These are phyloP conservation scores for Rhagologus leucostigma DNA, from an alignment of 2,113 vertebrate species.

Conservation along the genomic window DNA sequence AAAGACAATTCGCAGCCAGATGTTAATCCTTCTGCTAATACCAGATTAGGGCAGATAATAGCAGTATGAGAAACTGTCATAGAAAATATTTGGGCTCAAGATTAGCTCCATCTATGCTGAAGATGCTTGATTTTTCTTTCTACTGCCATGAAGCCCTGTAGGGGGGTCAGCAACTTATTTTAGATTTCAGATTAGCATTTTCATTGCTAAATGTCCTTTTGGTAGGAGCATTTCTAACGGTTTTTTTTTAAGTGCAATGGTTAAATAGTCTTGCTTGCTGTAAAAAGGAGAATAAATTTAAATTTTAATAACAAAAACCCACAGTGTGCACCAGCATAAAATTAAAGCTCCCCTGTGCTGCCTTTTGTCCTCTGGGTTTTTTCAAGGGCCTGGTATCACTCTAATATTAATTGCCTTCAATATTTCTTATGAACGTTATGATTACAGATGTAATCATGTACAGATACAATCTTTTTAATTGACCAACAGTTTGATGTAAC, in stretches of 20 bases:
- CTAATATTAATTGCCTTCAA: neutral
- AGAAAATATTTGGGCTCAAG: neutral
- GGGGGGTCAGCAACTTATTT: neutral
- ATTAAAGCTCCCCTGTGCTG: neutral
- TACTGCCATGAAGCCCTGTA: neutral
- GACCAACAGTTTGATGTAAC: neutral
- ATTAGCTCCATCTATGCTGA: neutral
- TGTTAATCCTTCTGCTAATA: neutral
- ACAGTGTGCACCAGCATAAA: neutral
- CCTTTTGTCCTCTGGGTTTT: neutral
- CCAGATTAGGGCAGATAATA: neutral
- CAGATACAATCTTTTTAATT: neutral
- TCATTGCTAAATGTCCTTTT: neutral
- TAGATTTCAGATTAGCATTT: neutral
- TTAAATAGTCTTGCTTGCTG: neutral
- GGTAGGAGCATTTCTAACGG: neutral
- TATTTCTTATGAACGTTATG: neutral
- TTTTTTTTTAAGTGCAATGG: neutral
- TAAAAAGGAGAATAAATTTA: constrained; percentile 11
- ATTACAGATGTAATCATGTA: neutral
- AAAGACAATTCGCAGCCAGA: neutral
- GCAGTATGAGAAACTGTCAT: neutral
- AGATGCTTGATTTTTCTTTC: neutral
- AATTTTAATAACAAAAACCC: constrained; percentile 22
- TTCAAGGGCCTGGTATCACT: neutral